phyloP scores from a whole-genome alignment of 2,113 vertebrate species.

The Cinclus mexicanus region DNA sequence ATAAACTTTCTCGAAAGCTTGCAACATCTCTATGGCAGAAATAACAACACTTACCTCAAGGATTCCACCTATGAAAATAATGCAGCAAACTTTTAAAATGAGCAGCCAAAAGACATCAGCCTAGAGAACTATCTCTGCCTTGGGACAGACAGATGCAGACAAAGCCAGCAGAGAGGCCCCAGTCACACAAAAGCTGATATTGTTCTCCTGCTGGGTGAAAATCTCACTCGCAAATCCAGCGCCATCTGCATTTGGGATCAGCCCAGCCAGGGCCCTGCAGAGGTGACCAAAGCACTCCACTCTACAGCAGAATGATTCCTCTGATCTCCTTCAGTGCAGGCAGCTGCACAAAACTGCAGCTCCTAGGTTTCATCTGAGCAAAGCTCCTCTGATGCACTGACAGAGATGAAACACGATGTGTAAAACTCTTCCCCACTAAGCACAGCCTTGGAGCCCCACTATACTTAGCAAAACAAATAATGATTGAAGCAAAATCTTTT shows the following conservation, averaged over 20 bases:
- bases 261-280: constrained; percentile 20
- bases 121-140: not conserved
- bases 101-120: not conserved
- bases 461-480: not conserved
- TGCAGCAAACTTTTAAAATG: not conserved
- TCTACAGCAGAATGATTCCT: not conserved
- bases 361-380: not conserved
- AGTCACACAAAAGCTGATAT: constrained; percentile 74
- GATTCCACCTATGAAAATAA: not conserved
- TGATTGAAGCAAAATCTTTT: not conserved
- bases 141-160: constrained; percentile 13
- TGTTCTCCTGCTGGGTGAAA: constrained; percentile 68
- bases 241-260: constrained; percentile 73
- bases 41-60: constrained; percentile 29
- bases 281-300: constrained; percentile 23
- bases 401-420: not conserved
- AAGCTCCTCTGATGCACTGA: not conserved
- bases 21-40: not conserved
- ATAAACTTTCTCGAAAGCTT: not conserved
- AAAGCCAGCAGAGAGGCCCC: constrained; percentile 48
- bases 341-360: not conserved
- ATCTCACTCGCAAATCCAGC: constrained; percentile 69
- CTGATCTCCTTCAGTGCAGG: not conserved
- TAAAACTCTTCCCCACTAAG: not conserved
- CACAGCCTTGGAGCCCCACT: not conserved